These are phyloP conservation scores for Pelmatolapia mariae DNA, from an alignment of 2,113 vertebrate genomes.

Conservation along the genomic window DNA sequence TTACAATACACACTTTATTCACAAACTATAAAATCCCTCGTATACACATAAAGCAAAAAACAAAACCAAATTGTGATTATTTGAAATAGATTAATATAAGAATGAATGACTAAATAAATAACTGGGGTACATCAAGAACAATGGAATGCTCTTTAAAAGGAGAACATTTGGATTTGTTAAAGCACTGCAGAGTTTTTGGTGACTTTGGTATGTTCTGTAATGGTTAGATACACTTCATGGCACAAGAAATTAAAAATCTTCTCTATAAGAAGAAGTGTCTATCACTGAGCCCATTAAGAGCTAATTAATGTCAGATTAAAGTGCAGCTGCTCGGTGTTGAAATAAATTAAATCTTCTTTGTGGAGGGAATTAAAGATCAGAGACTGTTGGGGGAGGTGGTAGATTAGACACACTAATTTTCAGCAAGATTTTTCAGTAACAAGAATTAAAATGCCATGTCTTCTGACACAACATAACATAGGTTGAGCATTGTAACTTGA, in stretches of 20 bases:
- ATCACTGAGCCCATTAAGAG: not conserved
- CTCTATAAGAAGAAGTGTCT: not conserved
- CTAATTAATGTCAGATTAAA: slow-evolving; percentile 23
- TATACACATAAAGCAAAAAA: not conserved
- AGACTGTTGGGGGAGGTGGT: not conserved
- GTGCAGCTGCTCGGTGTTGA: not conserved
- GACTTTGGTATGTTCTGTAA: not conserved
- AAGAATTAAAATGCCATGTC: not conserved
- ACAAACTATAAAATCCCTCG: not conserved
- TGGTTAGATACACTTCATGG: not conserved
- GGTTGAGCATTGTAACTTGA: not conserved
- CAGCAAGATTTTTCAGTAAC: not conserved
- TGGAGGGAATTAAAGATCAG: not conserved
- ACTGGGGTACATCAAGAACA: not conserved
- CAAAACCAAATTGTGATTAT: not conserved
- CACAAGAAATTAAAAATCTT: not conserved
- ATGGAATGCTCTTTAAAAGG: not conserved
- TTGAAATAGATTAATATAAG: not conserved
- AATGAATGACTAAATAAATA: not conserved
- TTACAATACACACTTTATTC: not conserved
- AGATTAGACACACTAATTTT: not conserved
- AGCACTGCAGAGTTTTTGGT: not conserved
- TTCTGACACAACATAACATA: not conserved
- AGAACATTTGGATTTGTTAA: not conserved
- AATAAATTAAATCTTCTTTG: not conserved